A percentile compares a stretch with the other conserved stretches of the same genome.
These are phyloP conservation scores for Larimichthys polyactis DNA, from an alignment of 2,113 vertebrate genomes.

Conservation along the genomic window DNA sequence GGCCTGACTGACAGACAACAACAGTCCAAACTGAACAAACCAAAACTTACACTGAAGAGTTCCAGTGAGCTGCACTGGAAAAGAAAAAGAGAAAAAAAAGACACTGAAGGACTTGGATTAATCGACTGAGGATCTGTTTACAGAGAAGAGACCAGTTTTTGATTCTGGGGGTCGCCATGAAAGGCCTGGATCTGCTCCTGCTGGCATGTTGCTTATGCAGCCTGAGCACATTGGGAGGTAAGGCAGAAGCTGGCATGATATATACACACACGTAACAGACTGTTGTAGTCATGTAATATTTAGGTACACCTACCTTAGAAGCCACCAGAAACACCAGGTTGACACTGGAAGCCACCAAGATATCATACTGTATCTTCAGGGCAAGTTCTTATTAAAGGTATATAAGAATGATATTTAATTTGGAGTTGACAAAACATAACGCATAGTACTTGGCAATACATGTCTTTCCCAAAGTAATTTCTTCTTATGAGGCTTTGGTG, in stretches of 20 bases:
- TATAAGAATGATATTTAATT: background rate
- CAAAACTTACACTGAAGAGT: conserved; percentile 21
- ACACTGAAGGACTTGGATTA: background rate
- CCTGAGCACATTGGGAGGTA: conserved; percentile 78
- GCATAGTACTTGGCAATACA: background rate
- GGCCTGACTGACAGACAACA: conserved; percentile 81
- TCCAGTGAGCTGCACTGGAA: background rate
- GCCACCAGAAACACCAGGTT: background rate
- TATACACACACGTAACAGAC: background rate
- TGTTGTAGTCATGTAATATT: background rate
- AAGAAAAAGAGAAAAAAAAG: background rate
- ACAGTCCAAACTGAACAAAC: conserved; percentile 62
- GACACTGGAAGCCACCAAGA: background rate
- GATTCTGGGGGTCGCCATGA: conserved; percentile 67
- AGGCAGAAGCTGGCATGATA: conserved; percentile 47
- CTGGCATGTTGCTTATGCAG: conserved; percentile 70
- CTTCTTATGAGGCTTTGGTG: background rate
- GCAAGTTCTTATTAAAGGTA: background rate
- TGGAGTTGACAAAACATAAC: background rate
- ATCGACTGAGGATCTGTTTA: background rate
- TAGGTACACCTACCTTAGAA: background rate
- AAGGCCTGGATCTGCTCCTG: conserved; percentile 63
- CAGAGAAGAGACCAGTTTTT: background rate
- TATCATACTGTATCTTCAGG: background rate
- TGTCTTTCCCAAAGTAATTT: background rate